These are phyloP conservation scores for Agriopis marginaria DNA, from an alignment of 2,888 invertebrate genomes.

Conservation along the genomic window DNA sequence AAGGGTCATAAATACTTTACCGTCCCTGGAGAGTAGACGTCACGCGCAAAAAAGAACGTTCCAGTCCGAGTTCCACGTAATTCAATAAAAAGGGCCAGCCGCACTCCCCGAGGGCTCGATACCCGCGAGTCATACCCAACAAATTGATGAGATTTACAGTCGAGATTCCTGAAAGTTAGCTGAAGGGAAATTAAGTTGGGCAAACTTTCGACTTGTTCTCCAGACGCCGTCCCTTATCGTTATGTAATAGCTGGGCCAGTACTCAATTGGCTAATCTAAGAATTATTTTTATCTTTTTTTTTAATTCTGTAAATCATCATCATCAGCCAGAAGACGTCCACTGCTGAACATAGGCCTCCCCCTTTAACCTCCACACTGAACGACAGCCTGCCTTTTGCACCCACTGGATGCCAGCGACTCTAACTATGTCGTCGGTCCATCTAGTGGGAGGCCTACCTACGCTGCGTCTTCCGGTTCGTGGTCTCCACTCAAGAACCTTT, in stretches of 20 bases:
- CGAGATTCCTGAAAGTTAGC: slow-evolving; percentile 76
- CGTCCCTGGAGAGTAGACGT: slow-evolving; percentile 48
- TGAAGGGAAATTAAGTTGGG: slow-evolving; percentile 78
- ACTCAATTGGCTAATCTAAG: background rate
- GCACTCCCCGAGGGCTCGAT: slow-evolving; percentile 57
- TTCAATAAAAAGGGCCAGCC: slow-evolving; percentile 72
- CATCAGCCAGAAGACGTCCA: too few species aligned
- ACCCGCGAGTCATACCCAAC: slow-evolving; percentile 56
- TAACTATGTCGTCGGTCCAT: too few species aligned
- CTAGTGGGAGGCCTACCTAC: too few species aligned
- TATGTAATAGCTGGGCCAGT: slow-evolving; percentile 44
- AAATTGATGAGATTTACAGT: slow-evolving; percentile 80
- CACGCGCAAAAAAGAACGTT: slow-evolving; percentile 58
- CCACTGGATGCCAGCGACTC: too few species aligned
- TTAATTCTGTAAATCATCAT: too few species aligned
- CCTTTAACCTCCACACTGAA: too few species aligned
- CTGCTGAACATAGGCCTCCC: too few species aligned
- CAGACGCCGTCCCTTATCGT: slow-evolving; percentile 65
- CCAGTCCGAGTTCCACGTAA: slow-evolving; percentile 63
- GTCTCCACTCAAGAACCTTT: too few species aligned
- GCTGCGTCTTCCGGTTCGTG: too few species aligned
- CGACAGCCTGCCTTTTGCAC: too few species aligned
- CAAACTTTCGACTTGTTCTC: slow-evolving; percentile 68
- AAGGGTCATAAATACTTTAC: slow-evolving; percentile 61
- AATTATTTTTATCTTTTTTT: background rate